Evolutionary conservation across 2,888 invertebrate genomes (phyloP), one percentile per base, ranked within the genome.

Genomic region (Priocnemis perturbator): DNA sequence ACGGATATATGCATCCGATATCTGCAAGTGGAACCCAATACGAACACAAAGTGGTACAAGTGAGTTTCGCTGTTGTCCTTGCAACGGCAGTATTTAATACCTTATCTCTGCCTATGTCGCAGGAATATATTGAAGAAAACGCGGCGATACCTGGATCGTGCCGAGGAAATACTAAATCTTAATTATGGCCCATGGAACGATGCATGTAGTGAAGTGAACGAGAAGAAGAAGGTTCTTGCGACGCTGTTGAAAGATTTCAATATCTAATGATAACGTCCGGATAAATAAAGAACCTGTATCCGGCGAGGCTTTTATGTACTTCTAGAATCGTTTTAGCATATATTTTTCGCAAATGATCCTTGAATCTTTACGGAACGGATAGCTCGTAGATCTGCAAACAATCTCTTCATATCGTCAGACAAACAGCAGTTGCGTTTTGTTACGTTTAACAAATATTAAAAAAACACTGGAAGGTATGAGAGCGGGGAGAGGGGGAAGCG

Each of bases 1-100:
- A 90, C 92, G 0, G 93, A 93, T 74, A 90, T 93, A 23, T 91
- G 91, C 89, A 79, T 92, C 71, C 90, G 90, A 71, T 90, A 91
- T 72, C 88, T 92, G 20, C 77, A 76, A 48, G 67, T 78, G 15
- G 78, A 83, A 61, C 61, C 67, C 17, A 77, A 80, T 52, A 78
- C 69, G 23, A 67, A 73, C 20, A 76, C 80, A 17, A 71, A 73
- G 48, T 76, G 72, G 30, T 83, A 83, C 64, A 86, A 78, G 85
- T 86, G 76, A 78, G 68, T 64, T 21, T 59, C 4, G 30, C n/a
- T 14, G n/a, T 50, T 56, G 52, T 26, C 62, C 9, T 59, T 64
- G 66, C 52, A 53, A 47, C 1, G 57, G n/a, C 30, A 45, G 23
- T 55, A 67, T 47, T 20, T 55, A 55, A 20, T 17, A 44, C n/a